Evolutionary conservation across 1,140 invertebrate genomes (phyloP), one percentile per base, ranked within the genome.

Genomic region (Ostrea edulis): DNA sequence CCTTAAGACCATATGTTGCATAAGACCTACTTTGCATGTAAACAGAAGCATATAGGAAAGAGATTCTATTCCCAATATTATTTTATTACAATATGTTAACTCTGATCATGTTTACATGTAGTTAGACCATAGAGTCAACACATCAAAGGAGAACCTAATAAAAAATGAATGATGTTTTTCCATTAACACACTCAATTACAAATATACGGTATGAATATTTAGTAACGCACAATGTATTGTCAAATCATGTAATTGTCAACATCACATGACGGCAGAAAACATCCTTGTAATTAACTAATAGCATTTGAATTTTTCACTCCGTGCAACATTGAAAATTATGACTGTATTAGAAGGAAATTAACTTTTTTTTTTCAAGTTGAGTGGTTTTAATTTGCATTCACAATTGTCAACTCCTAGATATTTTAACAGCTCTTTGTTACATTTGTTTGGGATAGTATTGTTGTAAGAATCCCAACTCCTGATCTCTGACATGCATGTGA

Each of bases 151-250:
- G 29, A 71, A 71, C 22, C 68, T 71, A 71, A 71, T 71, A 71
- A 71, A 71, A 71, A 71, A 71, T 71, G 25, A 25, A 71, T 71
- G 68, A 71, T 71, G 68, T 71, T 71, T 71, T 71, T 35, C 68
- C 68, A 71, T 71, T 71, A 71, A 29, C 68, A 29, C 68, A 71
- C 29, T 71, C 7, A 71, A 25, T 35, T 71, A 71, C 68, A 71
- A 25, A 71, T 71, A 71, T 71, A 14, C 29, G 29, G 68, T 25
- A 44, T 44, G 35, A 44, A 44, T 44, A 44, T 44, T 44, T 5
- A 44, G 35, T 44, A 5, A 44, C 1, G 35, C 5, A 44, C 35
- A 71, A 71, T 71, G 68, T 22, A 71, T 71, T 71, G 68, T 25
- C 14, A n/a, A n/a, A 14, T 71, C 29, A 29, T 71, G 68, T 71